phyloP scores from a whole-genome alignment of 2,113 vertebrate genomes.

The Chinchilla lanigera region DNA sequence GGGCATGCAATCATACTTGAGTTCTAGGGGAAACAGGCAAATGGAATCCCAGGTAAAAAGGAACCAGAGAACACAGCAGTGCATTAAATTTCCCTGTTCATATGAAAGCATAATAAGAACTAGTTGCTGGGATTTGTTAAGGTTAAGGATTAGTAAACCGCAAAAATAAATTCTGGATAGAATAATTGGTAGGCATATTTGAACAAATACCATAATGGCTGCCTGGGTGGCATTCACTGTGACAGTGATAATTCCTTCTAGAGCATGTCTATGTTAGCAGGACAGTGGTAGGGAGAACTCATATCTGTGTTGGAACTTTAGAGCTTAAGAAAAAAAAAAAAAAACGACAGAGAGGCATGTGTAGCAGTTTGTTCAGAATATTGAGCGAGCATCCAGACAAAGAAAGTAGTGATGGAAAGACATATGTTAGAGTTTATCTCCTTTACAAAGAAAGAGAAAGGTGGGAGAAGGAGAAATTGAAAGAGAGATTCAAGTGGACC shows the following conservation, averaged over 20 bases:
- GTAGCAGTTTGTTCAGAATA: not conserved
- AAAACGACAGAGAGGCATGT: not conserved
- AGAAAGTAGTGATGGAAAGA: not conserved
- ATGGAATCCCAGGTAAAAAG: not conserved
- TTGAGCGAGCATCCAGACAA: not conserved
- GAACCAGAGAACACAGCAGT: not conserved
- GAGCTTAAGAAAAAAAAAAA: not conserved
- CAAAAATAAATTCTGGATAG: not conserved
- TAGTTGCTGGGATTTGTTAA: not conserved
- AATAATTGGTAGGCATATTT: not conserved
- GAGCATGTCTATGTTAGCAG: not conserved
- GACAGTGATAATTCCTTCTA: not conserved
- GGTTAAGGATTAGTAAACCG: not conserved
- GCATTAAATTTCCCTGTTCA: not conserved
- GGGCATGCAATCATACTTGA: not conserved
- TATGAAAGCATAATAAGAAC: not conserved
- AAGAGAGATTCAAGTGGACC: not conserved
- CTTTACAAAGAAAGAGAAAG: not conserved
- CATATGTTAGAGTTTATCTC: not conserved
- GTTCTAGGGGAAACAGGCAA: not conserved
- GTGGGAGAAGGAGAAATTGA: not conserved
- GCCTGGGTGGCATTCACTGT: not conserved
- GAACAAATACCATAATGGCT: not conserved
- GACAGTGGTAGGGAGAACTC: not conserved
- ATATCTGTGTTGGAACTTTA: not conserved